Base-by-base conservation (phyloP, 92 coral and sea anemone species). In the Porites lobata region DNA sequence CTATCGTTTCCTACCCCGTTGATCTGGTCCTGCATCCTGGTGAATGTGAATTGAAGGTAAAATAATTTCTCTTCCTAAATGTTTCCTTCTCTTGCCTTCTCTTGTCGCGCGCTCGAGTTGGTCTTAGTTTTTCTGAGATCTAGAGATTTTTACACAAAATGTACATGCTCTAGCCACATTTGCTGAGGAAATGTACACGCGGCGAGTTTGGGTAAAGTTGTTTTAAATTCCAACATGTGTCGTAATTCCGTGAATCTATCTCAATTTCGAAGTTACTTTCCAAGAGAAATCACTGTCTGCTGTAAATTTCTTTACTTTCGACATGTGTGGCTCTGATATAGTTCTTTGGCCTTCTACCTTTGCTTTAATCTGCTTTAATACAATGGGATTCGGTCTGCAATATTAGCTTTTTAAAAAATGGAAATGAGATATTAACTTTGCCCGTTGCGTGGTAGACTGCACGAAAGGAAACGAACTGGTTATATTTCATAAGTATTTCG, bases 391-490 rank as follows among this genome's bases (percentile, higher is more conserved):
- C 47, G 47, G 47, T 38, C 47, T 38, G 47, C 47, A 38, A 38
- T 38, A 38, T 38, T 38, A 38, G 47, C 47, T 38, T 4, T 38
- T 38, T 4, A 38, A 38, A 78, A 56, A 63, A 77, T 57, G 38
- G 81, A 59, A 75, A 77, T 38, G 14, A 56, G 84, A 79, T 79
- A 79, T 79, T 50, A 63, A 14, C 66, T 67, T 54, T 50, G 14
- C 24, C 38, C 18, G 38, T 63, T 43, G 1, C 86, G 38, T 71
- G 77, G 26, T 32, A n/a, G 8, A 69, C 75, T 56, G 86, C 78
- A 82, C 86, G 86, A 68, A 17, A 17, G 12, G 12, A 9, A 68
- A 29, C 51, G 21, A 12, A 6, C 64, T 2, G 57, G 17, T 66
- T 21, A 26, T 14, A 8, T 80, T 51, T 70, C 68, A 43, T 32